These are phyloP conservation scores for Platygyra sinensis DNA, from an alignment of 64 coral and sea anemone genomes.

Conservation along the genomic window DNA sequence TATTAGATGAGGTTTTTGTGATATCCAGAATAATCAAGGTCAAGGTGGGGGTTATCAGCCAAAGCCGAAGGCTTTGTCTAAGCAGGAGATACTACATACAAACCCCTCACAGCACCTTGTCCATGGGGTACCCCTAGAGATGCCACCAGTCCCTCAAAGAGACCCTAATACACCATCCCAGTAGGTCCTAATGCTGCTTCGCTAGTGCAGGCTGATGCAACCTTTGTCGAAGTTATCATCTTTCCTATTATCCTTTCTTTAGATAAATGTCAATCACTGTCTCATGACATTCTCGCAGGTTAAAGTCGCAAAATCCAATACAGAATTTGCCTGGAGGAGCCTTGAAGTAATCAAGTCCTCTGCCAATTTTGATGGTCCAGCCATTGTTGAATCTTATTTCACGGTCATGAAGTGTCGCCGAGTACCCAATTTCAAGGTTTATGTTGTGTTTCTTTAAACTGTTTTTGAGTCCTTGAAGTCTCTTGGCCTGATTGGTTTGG, in stretches of 20 bases:
- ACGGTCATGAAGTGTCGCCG: conserved; percentile 87
- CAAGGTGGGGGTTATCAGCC: too few relatives aligned
- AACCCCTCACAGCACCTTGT: too few relatives aligned
- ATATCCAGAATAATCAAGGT: too few relatives aligned
- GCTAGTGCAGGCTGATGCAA: background rate
- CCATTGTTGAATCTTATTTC: conserved; percentile 96
- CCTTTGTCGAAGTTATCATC: background rate
- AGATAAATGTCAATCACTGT: conserved; percentile 89
- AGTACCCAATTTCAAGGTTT: conserved; percentile 70
- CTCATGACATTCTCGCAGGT: conserved; percentile 91
- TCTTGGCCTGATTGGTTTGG: conserved; percentile 60
- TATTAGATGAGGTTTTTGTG: too few relatives aligned
- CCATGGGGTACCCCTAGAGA: too few relatives aligned
- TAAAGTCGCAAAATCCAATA: conserved; percentile 82
- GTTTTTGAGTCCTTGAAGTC: conserved; percentile 73
- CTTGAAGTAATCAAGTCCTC: conserved; percentile 96
- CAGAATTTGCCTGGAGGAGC: conserved; percentile 76
- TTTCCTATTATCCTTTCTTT: conserved; percentile 44
- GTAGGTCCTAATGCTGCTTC: background rate
- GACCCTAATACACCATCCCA: too few relatives aligned
- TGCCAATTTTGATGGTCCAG: conserved; percentile 95
- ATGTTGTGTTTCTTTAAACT: conserved; percentile 78
- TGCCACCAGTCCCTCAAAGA: too few relatives aligned
- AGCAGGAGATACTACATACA: too few relatives aligned
- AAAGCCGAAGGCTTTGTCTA: too few relatives aligned